Conservation (phyloP, 2,797 vertebrate genomes). For the Aulostomus chinensis region DNA sequence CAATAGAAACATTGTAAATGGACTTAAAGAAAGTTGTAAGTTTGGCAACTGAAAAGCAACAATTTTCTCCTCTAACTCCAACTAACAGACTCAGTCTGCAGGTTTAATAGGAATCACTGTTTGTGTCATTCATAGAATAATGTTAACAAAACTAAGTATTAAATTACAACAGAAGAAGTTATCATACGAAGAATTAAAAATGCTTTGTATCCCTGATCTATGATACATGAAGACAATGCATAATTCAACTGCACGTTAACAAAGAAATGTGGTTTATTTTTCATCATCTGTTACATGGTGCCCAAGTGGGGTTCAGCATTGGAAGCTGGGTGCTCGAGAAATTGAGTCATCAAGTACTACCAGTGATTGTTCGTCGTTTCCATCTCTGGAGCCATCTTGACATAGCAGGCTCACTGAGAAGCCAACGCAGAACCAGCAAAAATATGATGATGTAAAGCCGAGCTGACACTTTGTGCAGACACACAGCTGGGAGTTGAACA, state of each 20-base stretch:
- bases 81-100: neutral
- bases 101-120: neutral
- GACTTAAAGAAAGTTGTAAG: neutral
- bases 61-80: neutral
- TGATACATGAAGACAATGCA: neutral
- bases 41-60: neutral
- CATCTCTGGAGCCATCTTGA: slow-evolving; percentile 39
- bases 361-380: slow-evolving; percentile 32
- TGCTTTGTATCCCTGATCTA: neutral
- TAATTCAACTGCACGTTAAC: too few relatives aligned
- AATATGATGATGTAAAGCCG: slow-evolving; percentile 44
- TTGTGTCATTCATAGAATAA: too few relatives aligned
- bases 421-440: too few relatives aligned
- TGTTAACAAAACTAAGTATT: too few relatives aligned
- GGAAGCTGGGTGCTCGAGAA: too few relatives aligned
- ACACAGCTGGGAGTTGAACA: slow-evolving; percentile 41
- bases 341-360: slow-evolving; percentile 12
- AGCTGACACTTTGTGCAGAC: slow-evolving; percentile 42
- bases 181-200: too few relatives aligned
- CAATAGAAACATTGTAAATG: neutral
- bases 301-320: slow-evolving; percentile 5
- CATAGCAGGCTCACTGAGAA: slow-evolving; percentile 8
- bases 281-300: slow-evolving; percentile 23
- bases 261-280: slow-evolving; percentile 42
- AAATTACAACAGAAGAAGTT: too few relatives aligned